Base-by-base conservation (phyloP, 2,888 invertebrate species). In the Acanthopleura granulata region DNA sequence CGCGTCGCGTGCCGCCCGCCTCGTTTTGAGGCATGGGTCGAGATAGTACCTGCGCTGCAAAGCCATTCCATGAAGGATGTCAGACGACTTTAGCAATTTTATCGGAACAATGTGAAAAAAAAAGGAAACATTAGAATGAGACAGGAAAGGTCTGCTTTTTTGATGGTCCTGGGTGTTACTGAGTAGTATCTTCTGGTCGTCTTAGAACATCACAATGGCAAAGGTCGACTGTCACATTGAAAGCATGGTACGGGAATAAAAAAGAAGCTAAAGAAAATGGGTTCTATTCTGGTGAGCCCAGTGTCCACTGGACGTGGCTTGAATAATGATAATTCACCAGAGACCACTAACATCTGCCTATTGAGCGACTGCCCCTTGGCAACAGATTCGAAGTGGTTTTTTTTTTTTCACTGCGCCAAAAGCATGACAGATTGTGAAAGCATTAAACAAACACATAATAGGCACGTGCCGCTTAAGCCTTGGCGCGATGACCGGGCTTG, bases 391-490 rank as follows among this genome's bases (percentile, higher is more conserved):
- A 57, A 18, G 57, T 12, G 6, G n/a, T n/a, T n/a, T 22, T 57
- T 57, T 22, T 57, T 57, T 57, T 57, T 57, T 57, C 3, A 12
- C 57, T 57, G n/a, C 57, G 57, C 57, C 22, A n/a, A 57, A 57
- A 57, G 18, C 57, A 22, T 22, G 22, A 57, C 66, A 27, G 25
- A 66, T 66, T 66, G 66, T 27, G 16, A 66, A 27, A 66, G 66
- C 16, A 66, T 25, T 66, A 27, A 66, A 66, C 66, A 66, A 66
- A 66, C 25, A 66, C 22, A 66, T 27, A 66, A 6, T 66, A 27
- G 27, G 29, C 66, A 66, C 66, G 66, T 25, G 66, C 66, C 66
- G 6, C 66, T 66, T 66, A 14, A 66, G 6, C 66, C 29, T 57
- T 3, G 66, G 16, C 66, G 22, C 29, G 16, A 27, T 66, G 18